A percentile compares a stretch with the other conserved stretches of the same genome.
Evolutionary conservation across 2,888 invertebrate genomes (phyloP).

Genomic region (Melanostoma scalare): DNA sequence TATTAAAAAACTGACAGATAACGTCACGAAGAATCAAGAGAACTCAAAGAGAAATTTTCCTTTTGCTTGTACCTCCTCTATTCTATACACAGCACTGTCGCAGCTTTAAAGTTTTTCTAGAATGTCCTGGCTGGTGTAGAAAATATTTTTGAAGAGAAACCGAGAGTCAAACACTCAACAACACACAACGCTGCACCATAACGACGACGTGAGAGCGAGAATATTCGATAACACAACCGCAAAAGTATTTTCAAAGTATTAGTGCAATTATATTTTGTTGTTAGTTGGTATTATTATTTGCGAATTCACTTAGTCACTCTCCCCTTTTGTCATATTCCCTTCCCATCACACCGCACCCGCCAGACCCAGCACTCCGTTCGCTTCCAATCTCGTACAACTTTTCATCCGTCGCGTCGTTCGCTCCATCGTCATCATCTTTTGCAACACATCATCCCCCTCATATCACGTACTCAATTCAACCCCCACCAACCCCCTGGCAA

Average conservation of each 20-base stretch:
- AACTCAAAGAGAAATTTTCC: constrained; percentile 14
- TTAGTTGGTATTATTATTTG: constrained; percentile 70
- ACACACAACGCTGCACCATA: not conserved
- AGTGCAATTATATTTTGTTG: constrained; percentile 69
- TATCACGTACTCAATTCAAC: constrained; percentile 41
- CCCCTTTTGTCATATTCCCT: not conserved
- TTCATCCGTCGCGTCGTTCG: constrained; percentile 29
- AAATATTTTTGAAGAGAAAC: constrained; percentile 18
- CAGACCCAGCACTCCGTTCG: constrained; percentile 29
- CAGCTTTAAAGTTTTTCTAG: not conserved
- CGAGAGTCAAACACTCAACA: not conserved
- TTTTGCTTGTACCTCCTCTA: not conserved
- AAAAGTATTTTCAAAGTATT: constrained; percentile 39
- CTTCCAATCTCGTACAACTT: constrained; percentile 6
- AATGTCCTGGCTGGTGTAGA: not conserved
- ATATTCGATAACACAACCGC: constrained; percentile 14
- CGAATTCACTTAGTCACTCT: constrained; percentile 70
- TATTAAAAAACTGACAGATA: not conserved
- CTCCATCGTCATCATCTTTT: constrained; percentile 40
- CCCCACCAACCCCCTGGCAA: constrained; percentile 44
- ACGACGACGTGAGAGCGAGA: not conserved
- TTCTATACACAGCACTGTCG: not conserved
- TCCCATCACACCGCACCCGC: no score
- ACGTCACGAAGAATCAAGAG: constrained; percentile 17
- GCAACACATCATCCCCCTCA: constrained; percentile 30